phyloP scores from a whole-genome alignment of 2,113 vertebrate genomes.

The Phylloscopus trochiloides region DNA sequence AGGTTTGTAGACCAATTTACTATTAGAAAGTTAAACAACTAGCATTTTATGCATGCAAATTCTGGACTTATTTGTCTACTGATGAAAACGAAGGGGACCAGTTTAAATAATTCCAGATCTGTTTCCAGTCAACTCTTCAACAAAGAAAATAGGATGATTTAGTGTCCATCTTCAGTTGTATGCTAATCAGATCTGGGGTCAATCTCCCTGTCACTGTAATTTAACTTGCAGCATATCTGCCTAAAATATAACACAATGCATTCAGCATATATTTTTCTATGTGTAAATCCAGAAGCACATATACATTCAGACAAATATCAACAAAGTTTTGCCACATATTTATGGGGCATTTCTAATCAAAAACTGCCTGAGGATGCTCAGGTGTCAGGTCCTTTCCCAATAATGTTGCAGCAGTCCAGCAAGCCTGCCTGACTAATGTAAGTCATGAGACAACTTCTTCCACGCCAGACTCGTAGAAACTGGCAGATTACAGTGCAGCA shows the following conservation, averaged over 20 bases:
- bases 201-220: neutral
- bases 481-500: neutral
- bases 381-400: neutral
- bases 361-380: neutral
- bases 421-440: neutral
- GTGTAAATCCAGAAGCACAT: neutral
- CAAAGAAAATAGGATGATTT: neutral
- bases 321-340: neutral
- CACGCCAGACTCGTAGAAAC: neutral
- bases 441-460: neutral
- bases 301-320: neutral
- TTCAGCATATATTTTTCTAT: neutral
- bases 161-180: neutral
- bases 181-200: neutral
- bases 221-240: neutral
- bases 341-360: neutral
- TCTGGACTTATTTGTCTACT: neutral
- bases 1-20: neutral
- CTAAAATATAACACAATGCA: neutral
- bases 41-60: neutral
- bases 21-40: neutral
- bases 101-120: neutral
- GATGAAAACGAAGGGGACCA: neutral
- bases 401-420: neutral
- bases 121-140: neutral